Conservation (phyloP, 92 coral and sea anemone species). For the Palythoa grandiflora region DNA sequence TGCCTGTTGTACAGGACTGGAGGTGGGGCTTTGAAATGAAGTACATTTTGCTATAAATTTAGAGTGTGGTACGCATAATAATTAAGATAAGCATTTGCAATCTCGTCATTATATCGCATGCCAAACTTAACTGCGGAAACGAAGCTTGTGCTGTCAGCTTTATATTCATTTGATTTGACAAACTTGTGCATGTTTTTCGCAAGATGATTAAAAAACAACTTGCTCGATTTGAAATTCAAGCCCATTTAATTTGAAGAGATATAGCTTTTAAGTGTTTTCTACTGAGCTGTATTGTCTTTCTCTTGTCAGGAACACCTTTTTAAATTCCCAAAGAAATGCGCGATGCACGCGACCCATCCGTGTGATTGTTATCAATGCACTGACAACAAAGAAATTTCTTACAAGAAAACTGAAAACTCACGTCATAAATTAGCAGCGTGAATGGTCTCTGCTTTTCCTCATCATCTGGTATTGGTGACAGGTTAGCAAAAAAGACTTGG, state of each 20-base stretch:
- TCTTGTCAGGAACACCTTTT: background rate
- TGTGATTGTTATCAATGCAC: slow-evolving; percentile 33
- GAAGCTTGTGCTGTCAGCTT: too few relatives aligned
- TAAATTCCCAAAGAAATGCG: slow-evolving; percentile 25
- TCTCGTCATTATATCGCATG: too few relatives aligned
- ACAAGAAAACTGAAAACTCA: background rate
- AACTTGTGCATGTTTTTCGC: too few relatives aligned
- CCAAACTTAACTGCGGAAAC: too few relatives aligned
- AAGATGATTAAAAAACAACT: too few relatives aligned
- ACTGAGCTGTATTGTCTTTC: background rate
- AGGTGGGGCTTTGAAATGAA: too few relatives aligned
- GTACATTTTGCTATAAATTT: too few relatives aligned
- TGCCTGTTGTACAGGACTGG: too few relatives aligned
- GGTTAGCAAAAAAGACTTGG: background rate
- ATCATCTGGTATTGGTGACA: slow-evolving; percentile 2
- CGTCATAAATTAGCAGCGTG: background rate
- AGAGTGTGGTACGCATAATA: too few relatives aligned
- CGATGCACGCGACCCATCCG: background rate
- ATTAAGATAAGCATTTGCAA: too few relatives aligned
- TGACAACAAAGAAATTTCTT: slow-evolving; percentile 10
- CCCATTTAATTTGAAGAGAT: background rate
- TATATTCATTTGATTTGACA: too few relatives aligned
- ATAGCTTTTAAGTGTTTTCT: background rate
- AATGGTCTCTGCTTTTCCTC: slow-evolving; percentile 20
- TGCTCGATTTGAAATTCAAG: too few relatives aligned